A percentile compares a stretch with the other conserved stretches of the same genome.
phyloP scores from a whole-genome alignment of 2,888 invertebrate species.

The Willowsia nigromaculata region DNA sequence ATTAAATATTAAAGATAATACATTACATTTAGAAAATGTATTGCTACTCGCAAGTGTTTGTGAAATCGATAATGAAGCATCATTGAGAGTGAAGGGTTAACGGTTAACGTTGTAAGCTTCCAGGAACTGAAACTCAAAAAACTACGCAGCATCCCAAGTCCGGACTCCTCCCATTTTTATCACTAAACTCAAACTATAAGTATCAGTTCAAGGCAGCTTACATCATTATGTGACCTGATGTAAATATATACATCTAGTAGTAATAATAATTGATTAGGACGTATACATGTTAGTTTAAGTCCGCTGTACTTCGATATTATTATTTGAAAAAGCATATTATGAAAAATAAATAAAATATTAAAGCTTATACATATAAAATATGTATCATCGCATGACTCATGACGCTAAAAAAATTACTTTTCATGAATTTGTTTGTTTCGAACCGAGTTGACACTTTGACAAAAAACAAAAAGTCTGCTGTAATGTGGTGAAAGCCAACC shows the following conservation, averaged over 20 bases:
- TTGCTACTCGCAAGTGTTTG: neutral
- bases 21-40: neutral
- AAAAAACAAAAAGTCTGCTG: too few relatives aligned
- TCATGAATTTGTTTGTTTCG: too few relatives aligned
- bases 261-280: constrained; percentile 1
- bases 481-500: too few relatives aligned
- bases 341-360: neutral
- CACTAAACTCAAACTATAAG: neutral
- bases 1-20: neutral
- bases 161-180: neutral
- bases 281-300: constrained; percentile 8
- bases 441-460: neutral
- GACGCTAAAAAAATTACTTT: too few relatives aligned
- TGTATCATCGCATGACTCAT: too few relatives aligned
- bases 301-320: constrained; percentile 35
- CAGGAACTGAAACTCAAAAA: constrained; percentile 16
- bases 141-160: neutral
- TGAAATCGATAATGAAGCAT: neutral
- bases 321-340: constrained; percentile 16
- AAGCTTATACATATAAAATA: neutral
- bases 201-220: constrained; percentile 38
- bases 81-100: neutral
- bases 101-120: neutral
- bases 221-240: constrained; percentile 59
- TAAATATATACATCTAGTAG: constrained; percentile 29